Evolutionary conservation across 2,797 vertebrate species (phyloP).

Genomic region (Synaphobranchus kaupii): DNA sequence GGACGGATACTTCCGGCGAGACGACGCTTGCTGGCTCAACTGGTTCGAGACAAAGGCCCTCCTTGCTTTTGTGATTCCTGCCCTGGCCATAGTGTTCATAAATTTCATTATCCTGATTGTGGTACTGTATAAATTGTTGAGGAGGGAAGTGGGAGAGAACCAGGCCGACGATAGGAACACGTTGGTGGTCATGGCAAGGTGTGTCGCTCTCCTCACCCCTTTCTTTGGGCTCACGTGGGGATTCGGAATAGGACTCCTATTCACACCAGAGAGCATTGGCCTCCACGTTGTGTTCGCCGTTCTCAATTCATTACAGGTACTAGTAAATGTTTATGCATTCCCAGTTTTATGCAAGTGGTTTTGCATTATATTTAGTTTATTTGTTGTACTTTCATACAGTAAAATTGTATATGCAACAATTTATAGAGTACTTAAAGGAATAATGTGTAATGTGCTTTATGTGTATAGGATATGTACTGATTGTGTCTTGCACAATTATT

Average conservation of each 20-base stretch:
- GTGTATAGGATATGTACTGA: too few species aligned
- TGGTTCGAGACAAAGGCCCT: slow-evolving; percentile 79
- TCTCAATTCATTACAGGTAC: slow-evolving; percentile 74
- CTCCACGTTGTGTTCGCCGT: slow-evolving; percentile 63
- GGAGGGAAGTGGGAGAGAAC: slow-evolving; percentile 75
- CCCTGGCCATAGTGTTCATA: slow-evolving; percentile 76
- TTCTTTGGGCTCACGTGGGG: slow-evolving; percentile 89
- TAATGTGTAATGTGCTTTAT: too few species aligned
- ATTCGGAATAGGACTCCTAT: slow-evolving; percentile 79
- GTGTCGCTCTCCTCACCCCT: slow-evolving; percentile 84
- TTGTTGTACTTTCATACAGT: neutral
- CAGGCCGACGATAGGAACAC: slow-evolving; percentile 74
- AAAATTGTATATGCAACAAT: neutral
- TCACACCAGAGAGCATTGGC: slow-evolving; percentile 36
- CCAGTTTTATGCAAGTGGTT: neutral
- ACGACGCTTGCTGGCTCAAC: slow-evolving; percentile 81
- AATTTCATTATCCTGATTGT: slow-evolving; percentile 79
- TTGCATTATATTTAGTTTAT: neutral
- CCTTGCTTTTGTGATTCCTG: slow-evolving; percentile 82
- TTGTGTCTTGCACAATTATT: neutral
- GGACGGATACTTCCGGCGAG: slow-evolving; percentile 64
- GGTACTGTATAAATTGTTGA: slow-evolving; percentile 83
- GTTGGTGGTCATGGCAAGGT: slow-evolving; percentile 79
- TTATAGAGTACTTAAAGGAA: too few species aligned
- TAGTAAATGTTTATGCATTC: neutral